A percentile compares a stretch with the other conserved stretches of the same genome.
Evolutionary conservation across 2,888 invertebrate genomes (phyloP).

Genomic region (Pheosia gnoma): DNA sequence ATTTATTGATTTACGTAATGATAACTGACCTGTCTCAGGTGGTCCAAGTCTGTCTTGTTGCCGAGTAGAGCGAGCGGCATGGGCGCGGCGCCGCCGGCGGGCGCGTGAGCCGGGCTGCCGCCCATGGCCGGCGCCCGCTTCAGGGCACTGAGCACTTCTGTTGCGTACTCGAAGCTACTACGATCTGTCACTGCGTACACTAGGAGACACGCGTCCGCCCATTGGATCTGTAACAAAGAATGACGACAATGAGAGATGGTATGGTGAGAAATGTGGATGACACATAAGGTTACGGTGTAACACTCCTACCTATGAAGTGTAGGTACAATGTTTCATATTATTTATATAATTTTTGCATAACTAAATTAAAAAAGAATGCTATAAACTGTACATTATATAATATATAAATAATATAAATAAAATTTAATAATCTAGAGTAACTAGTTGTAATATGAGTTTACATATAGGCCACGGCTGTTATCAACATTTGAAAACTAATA

Average conservation of each 20-base stretch:
- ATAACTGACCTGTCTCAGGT: slow-evolving; percentile 87
- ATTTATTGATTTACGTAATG: not conserved
- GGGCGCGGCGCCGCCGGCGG: slow-evolving; percentile 76
- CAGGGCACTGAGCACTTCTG: slow-evolving; percentile 85
- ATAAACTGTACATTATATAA: too few relatives aligned
- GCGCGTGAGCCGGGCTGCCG: slow-evolving; percentile 84
- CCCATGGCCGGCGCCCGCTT: slow-evolving; percentile 78
- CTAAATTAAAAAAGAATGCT: too few relatives aligned
- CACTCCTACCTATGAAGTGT: too few relatives aligned
- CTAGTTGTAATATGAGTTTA: too few relatives aligned
- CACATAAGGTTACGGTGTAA: too few relatives aligned
- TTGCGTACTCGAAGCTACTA: slow-evolving; percentile 88
- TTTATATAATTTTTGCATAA: too few relatives aligned
- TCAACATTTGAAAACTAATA: too few relatives aligned
- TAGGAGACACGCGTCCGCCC: slow-evolving; percentile 91
- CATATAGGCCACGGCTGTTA: too few relatives aligned
- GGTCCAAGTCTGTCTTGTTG: slow-evolving; percentile 92
- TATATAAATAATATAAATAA: too few relatives aligned
- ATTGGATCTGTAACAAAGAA: slow-evolving; percentile 84
- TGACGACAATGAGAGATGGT: slow-evolving; percentile 8
- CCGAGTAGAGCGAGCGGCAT: slow-evolving; percentile 88
- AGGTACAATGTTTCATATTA: too few relatives aligned
- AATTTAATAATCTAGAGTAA: too few relatives aligned
- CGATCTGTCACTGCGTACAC: slow-evolving; percentile 91
- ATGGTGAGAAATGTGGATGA: not conserved